Percentiles rank a stretch among this genome's conserved stretches.
Evolutionary conservation across 2,888 invertebrate genomes (phyloP).

Genomic region (Tipula helvola): DNA sequence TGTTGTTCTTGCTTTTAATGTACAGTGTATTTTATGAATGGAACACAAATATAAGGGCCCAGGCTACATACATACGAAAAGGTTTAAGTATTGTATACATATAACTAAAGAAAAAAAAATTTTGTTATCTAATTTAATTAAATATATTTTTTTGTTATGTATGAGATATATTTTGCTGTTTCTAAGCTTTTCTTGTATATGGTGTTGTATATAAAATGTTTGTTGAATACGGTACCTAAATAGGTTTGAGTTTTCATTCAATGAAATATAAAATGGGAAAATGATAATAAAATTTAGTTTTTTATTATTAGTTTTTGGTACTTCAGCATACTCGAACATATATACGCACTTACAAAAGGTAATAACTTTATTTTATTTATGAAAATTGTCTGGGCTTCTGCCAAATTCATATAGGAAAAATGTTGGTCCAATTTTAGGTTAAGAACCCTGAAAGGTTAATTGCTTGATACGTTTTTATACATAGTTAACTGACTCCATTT

Average conservation of each 20-base stretch:
- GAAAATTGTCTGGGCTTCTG: neutral
- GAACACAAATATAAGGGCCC: neutral
- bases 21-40: neutral
- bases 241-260: neutral
- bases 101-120: neutral
- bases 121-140: neutral
- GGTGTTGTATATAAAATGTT: neutral
- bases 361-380: neutral
- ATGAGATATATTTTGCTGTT: neutral
- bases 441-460: neutral
- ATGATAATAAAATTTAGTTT: neutral
- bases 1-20: neutral
- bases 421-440: neutral
- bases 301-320: neutral
- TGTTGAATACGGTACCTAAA: neutral
- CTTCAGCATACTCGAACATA: neutral
- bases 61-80: neutral
- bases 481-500: too few species aligned
- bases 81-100: neutral
- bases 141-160: neutral
- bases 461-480: too few species aligned
- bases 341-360: neutral
- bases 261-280: neutral
- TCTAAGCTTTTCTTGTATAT: neutral
- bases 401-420: neutral